phyloP scores from a whole-genome alignment of 2,797 vertebrate species.

The Takifugu rubripes region DNA sequence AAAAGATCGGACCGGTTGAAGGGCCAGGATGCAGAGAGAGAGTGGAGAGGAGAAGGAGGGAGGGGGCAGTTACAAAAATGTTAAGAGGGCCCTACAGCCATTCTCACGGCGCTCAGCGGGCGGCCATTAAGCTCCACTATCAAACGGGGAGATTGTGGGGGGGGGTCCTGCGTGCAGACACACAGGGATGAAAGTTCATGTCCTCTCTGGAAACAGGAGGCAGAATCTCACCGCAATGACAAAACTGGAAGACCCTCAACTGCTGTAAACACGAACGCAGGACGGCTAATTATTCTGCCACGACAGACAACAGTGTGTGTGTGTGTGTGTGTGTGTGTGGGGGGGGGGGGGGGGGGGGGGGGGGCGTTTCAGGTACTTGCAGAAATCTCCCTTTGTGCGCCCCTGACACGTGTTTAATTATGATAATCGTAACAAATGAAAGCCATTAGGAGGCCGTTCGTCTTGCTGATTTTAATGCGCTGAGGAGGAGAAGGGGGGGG shows the following conservation, averaged over 20 bases:
- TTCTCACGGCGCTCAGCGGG: constrained; percentile 68
- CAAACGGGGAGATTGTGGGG: constrained; percentile 67
- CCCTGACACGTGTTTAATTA: constrained; percentile 71
- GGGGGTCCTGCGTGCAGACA: constrained; percentile 49
- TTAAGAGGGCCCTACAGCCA: constrained; percentile 74
- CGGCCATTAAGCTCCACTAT: constrained; percentile 69
- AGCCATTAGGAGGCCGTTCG: constrained; percentile 69
- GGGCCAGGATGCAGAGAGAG: constrained; percentile 48
- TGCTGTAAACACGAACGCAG: constrained; percentile 43
- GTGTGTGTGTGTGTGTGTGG: too few relatives aligned
- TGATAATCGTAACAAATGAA: constrained; percentile 75
- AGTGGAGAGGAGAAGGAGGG: constrained; percentile 45
- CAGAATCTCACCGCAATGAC: constrained; percentile 2
- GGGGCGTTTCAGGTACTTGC: constrained; percentile 51
- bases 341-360: too few relatives aligned
- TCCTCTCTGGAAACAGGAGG: constrained; percentile 22
- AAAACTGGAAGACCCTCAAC: constrained; percentile 30
- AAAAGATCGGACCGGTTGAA: constrained; percentile 48
- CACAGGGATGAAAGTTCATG: constrained; percentile 11
- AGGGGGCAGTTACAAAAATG: constrained; percentile 67
- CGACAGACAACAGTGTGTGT: constrained; percentile 14
- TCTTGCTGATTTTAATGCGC: constrained; percentile 59
- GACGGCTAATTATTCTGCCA: constrained; percentile 50
- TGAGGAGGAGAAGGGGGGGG: constrained; percentile 25
- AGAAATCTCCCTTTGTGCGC: constrained; percentile 63